Percentiles rank a stretch among this genome's conserved stretches.
phyloP scores from a whole-genome alignment of 1,140 invertebrate species.

The Aphelenchoides fujianensis region DNA sequence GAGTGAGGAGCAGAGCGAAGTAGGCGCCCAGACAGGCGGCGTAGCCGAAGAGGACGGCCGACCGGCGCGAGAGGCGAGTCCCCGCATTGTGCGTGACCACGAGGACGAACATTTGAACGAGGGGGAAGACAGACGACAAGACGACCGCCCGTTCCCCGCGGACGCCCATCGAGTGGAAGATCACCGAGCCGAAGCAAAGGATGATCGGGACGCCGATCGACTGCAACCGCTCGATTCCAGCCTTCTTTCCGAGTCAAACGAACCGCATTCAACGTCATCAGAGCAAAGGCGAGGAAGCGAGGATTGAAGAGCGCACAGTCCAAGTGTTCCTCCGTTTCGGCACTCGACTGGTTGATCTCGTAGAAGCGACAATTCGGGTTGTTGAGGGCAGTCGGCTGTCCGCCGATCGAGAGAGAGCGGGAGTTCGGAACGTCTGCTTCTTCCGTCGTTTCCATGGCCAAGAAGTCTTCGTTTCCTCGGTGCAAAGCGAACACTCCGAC shows the following conservation, averaged over 20 bases:
- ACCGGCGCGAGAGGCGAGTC: not conserved
- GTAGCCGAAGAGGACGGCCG: slow-evolving; percentile 7
- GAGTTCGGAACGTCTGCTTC: no score
- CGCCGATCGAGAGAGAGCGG: no score
- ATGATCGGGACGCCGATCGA: slow-evolving; percentile 16
- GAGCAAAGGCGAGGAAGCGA: not conserved
- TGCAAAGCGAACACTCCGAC: not conserved
- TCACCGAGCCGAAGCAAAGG: not conserved
- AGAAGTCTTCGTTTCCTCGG: not conserved
- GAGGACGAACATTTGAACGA: slow-evolving; percentile 12
- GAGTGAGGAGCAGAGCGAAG: slow-evolving; percentile 8
- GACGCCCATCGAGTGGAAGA: not conserved
- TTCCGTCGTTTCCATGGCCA: not conserved
- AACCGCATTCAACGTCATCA: slow-evolving; percentile 10
- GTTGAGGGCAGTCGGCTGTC: no score
- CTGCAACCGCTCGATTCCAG: not conserved
- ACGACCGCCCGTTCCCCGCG: not conserved
- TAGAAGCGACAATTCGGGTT: not conserved
- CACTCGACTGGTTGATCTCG: not conserved
- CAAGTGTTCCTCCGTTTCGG: not conserved
- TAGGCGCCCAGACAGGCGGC: not conserved
- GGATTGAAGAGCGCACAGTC: slow-evolving; percentile 9
- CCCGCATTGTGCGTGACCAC: not conserved
- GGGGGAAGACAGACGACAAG: not conserved
- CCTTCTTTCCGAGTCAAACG: not conserved